Evolutionary conservation across 2,888 invertebrate species (phyloP), one percentile per base, ranked within the genome.

Genomic region (Silvanus unidentatus): DNA sequence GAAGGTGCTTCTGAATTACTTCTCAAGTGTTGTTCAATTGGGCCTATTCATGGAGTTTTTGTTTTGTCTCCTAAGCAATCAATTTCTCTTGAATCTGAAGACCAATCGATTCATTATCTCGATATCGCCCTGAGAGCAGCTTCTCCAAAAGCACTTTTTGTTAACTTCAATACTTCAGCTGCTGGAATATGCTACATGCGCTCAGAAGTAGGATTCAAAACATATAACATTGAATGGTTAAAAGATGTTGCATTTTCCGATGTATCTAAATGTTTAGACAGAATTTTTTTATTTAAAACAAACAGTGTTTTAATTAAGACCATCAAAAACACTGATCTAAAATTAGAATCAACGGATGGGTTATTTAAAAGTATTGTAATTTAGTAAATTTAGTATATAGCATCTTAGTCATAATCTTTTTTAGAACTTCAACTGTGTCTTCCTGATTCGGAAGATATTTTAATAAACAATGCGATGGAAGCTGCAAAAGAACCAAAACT

Each of bases 121-220:
- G 71, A 71, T 46, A 48, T 52, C 22, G 67, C 66, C 37, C 51
- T 72, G 39, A 57, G 64, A 37, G 65, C 63, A 1, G 58, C 57
- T 3, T 68, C 66, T 1, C 70, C 69, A 2, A 69, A 70, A 50
- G 65, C 70, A 1, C 14, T 65, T 1, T 61, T 70, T 14, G 58
- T 71, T 10, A 71, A 69, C 49, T 68, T 70, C 42, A 53, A 65
- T 16, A 53, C 16, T 10, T 48, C 55, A 1, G 65, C 65, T 2
- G 61, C 62, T 28, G 70, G 70, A 5, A 44, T 66, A 27, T 63
- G 63, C 28, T 64, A 68, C 39, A 30, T 48, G 2, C 55, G 70
- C 41, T 39, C 58, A 1, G 66, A 68, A 28, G 58, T 64, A n/a
- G 68, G 67, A n/a, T 69, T 66, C 43, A 50, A 54, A 6, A 65